Conservation (phyloP, 2,113 vertebrate genomes). For the Aythya baeri region DNA sequence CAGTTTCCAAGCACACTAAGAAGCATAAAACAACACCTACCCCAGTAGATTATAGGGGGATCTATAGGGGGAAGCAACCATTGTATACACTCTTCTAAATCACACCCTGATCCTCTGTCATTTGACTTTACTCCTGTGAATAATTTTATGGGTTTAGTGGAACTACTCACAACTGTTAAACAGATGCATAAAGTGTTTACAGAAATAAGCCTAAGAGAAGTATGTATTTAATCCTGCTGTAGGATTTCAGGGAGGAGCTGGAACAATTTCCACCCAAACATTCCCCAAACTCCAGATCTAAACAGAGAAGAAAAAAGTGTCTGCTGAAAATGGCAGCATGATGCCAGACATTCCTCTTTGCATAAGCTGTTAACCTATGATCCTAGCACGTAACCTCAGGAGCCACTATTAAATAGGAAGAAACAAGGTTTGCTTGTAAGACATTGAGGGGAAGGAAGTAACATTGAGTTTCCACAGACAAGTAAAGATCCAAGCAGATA, state of each 20-base stretch:
- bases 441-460: neutral
- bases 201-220: neutral
- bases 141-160: neutral
- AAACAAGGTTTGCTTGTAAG: neutral
- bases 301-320: neutral
- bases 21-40: neutral
- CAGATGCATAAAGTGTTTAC: conserved; percentile 16
- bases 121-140: neutral
- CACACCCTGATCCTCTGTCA: neutral
- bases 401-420: neutral
- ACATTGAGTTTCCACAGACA: neutral
- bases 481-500: neutral
- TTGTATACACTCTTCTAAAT: neutral
- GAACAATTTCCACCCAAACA: conserved; percentile 9
- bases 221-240: neutral
- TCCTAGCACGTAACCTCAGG: neutral
- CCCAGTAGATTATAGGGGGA: neutral
- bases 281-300: conserved; percentile 1
- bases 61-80: neutral
- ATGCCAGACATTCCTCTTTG: neutral
- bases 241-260: conserved; percentile 13
- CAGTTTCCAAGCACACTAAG: neutral
- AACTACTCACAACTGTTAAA: conserved; percentile 32
- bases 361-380: neutral
- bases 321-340: neutral